Evolutionary conservation across 2,797 vertebrate genomes (phyloP), one percentile per base, ranked within the genome.

Genomic region (Antennarius maculatus): DNA sequence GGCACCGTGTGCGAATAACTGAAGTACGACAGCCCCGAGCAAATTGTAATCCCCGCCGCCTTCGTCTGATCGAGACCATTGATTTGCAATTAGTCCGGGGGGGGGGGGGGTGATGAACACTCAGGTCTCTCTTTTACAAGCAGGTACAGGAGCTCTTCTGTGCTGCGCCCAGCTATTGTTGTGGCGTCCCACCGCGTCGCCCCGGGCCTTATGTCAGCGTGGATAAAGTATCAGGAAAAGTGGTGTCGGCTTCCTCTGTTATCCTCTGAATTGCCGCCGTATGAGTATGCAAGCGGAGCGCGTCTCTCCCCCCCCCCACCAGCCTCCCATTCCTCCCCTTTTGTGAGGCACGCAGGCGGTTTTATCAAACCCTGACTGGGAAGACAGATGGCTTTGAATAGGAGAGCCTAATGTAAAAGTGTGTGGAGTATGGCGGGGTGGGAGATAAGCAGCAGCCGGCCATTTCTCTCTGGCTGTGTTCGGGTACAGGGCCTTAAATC

Each of bases 331-430:
- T 71, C 68, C 73, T 63, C 81, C 71, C 64, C 66, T 57, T 81
- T 78, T 29, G 51, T 68, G 74, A 81, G 76, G 82, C 63, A 71
- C 62, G 54, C 80, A 64, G 79, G 84, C 79, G 74, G 78, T 89
- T 91, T 93, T 92, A 92, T 92, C 91, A 89, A 89, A 91, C 80
- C 72, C 87, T 86, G 92, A 85, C 83, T 86, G 85, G 80, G 82
- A 90, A 90, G 92, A 93, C 91, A 90, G 91, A 94, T 92, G 91
- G 91, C 86, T 80, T 57, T 83, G 84, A 91, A 90, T 71, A 81
- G 91, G 71, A 75, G 76, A 80, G 88, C 81, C 87, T 88, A 90
- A 90, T 90, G 92, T 91, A 90, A 93, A 92, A 93, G 89, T 92
- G 91, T 89, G 89, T 89, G 90, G 87, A 90, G 84, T 81, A 87